These are phyloP conservation scores for Cheumatopsyche charites DNA, from an alignment of 1,140 invertebrate species.

Conservation along the genomic window DNA sequence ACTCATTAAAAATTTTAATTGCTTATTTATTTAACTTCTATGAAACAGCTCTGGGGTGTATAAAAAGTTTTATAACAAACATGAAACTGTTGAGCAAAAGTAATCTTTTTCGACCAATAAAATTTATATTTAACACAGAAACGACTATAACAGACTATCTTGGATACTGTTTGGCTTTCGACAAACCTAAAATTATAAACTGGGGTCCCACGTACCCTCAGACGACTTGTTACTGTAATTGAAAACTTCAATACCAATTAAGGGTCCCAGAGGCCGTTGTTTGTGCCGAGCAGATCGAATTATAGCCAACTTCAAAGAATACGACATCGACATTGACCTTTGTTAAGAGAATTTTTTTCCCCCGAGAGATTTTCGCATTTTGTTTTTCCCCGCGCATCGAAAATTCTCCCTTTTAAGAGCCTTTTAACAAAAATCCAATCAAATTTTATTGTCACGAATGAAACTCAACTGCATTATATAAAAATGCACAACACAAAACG, in stretches of 20 bases:
- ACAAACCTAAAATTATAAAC: constrained; percentile 11
- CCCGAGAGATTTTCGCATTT: too few species aligned
- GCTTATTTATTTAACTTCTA: constrained; percentile 31
- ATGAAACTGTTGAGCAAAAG: too few species aligned
- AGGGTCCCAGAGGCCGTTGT: background rate
- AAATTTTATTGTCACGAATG: too few species aligned
- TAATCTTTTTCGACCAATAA: background rate
- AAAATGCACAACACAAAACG: too few species aligned
- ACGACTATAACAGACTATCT: too few species aligned
- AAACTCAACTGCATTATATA: too few species aligned
- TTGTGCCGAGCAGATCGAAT: background rate
- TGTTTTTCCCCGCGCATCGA: too few species aligned
- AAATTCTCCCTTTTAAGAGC: too few species aligned
- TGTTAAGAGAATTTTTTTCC: too few species aligned
- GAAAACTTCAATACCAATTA: constrained; percentile 28
- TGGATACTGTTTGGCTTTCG: background rate
- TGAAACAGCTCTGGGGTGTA: background rate
- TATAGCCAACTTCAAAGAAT: constrained; percentile 15
- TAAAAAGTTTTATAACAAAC: too few species aligned
- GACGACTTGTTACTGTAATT: constrained; percentile 25
- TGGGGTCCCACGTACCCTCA: background rate
- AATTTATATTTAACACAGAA: too few species aligned
- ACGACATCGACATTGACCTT: constrained; percentile 9
- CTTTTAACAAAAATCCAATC: too few species aligned
- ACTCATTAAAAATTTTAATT: constrained; percentile 32